These are phyloP conservation scores for Microcebus tavaratra DNA, from an alignment of 2,113 vertebrate species.

Conservation along the genomic window DNA sequence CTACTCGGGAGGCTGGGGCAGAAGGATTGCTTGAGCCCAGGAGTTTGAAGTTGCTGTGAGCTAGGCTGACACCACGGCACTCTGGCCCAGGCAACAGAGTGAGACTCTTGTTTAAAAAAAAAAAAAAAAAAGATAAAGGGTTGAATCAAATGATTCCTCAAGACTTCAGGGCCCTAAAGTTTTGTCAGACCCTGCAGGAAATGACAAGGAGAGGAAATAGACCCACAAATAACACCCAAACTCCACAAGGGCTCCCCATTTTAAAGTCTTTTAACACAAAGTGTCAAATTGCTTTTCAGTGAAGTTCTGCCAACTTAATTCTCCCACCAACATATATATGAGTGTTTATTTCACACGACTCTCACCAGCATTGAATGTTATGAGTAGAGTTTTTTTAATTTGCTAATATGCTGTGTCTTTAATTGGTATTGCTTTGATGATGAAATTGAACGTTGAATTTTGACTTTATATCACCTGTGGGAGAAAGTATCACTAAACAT, in stretches of 20 bases:
- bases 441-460: slow-evolving; percentile 24
- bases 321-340: not conserved
- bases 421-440: not conserved
- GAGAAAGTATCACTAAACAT: not conserved
- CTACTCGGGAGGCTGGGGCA: no score
- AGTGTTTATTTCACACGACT: not conserved
- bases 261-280: not conserved
- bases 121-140: not conserved
- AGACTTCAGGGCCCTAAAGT: not conserved
- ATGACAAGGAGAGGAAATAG: not conserved
- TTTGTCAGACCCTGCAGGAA: not conserved
- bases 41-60: no score
- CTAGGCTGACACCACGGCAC: no score
- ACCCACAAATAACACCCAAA: not conserved
- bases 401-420: not conserved
- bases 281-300: not conserved
- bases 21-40: no score
- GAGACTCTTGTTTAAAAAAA: no score
- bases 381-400: not conserved
- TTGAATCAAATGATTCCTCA: not conserved
- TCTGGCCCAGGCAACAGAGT: no score
- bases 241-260: not conserved
- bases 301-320: not conserved
- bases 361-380: not conserved
- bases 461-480: not conserved